Evolutionary conservation across 2,888 invertebrate genomes (phyloP).

Genomic region (Cheilosia vernalis): DNA sequence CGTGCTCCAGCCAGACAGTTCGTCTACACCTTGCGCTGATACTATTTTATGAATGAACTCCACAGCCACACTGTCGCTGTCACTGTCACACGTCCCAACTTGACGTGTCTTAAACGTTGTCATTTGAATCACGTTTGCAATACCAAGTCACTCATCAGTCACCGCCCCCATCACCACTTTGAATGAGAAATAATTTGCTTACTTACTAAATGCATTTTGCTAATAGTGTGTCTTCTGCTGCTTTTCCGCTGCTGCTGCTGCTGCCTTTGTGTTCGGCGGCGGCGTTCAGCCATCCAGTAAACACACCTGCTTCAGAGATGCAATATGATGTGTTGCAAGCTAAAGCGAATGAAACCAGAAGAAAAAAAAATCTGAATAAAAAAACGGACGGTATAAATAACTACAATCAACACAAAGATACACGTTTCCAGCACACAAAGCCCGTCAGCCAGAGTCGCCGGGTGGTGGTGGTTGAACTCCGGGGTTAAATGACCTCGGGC

Average conservation of each 20-base stretch:
- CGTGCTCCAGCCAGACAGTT: background rate
- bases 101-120: constrained; percentile 18
- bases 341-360: constrained; percentile 39
- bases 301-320: constrained; percentile 74
- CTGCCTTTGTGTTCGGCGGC: constrained; percentile 41
- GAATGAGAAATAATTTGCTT: constrained; percentile 35
- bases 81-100: background rate
- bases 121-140: constrained; percentile 34
- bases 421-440: background rate
- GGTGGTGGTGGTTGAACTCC: constrained; percentile 68
- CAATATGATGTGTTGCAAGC: constrained; percentile 72
- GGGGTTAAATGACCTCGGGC: constrained; percentile 75
- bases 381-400: constrained; percentile 16
- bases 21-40: background rate
- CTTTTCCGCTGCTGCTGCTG: constrained; percentile 32
- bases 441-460: constrained; percentile 12
- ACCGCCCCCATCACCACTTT: background rate
- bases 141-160: constrained; percentile 20
- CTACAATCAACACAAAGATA: constrained; percentile 39
- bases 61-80: background rate
- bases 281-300: constrained; percentile 62
- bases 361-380: constrained; percentile 5
- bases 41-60: background rate
- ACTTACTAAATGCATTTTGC: constrained; percentile 21
- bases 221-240: background rate